Percentiles rank a stretch among this genome's conserved stretches.
Evolutionary conservation across 2,888 invertebrate genomes (phyloP).

Genomic region (Ornithoptera alexandrae): DNA sequence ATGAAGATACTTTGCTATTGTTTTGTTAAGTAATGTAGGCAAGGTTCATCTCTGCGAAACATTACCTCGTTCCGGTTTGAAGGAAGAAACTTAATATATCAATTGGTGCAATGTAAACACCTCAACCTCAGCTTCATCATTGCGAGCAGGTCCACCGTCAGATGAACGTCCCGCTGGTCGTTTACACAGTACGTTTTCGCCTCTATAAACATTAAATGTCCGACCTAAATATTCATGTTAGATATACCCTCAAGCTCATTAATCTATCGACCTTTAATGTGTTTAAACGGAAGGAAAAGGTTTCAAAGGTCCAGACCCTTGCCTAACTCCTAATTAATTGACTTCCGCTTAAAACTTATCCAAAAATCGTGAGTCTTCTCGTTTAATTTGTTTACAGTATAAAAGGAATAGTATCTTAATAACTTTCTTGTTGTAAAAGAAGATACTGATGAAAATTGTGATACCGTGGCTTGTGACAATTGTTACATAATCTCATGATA

Average conservation of each 20-base stretch:
- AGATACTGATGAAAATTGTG: no score
- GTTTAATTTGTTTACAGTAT: not conserved
- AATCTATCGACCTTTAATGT: constrained; percentile 21
- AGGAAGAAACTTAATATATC: no score
- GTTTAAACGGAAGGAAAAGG: constrained; percentile 16
- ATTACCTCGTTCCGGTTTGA: no score
- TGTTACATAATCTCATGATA: no score
- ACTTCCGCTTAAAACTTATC: constrained; percentile 2
- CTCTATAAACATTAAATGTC: not conserved
- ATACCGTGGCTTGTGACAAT: no score
- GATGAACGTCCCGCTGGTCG: no score
- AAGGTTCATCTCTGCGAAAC: no score
- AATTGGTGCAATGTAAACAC: no score
- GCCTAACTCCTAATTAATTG: constrained; percentile 22
- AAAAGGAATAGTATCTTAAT: not conserved
- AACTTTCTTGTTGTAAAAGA: not conserved
- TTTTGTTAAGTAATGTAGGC: no score
- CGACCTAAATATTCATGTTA: constrained; percentile 1
- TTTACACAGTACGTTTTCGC: constrained; percentile 15
- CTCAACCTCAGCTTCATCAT: no score
- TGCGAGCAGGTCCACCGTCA: no score
- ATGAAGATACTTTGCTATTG: no score
- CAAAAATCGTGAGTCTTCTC: not conserved
- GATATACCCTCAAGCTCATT: constrained; percentile 12
- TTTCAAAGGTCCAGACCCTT: constrained; percentile 19